Base-by-base conservation (phyloP, 2,888 invertebrate species). In the Drosophila pseudotakahashii region DNA sequence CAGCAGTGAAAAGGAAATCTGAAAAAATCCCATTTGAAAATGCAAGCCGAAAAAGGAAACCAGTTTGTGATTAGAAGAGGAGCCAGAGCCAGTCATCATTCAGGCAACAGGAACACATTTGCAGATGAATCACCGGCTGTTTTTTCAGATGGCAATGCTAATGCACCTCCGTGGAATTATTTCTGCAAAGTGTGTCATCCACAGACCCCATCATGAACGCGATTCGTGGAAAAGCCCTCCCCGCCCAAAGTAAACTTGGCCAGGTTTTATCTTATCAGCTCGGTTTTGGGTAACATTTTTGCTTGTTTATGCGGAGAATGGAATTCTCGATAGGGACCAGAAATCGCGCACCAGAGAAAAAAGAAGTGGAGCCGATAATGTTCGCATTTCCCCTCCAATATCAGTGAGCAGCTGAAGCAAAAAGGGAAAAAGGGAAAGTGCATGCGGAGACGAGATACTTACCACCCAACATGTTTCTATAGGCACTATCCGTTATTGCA, bases 391-490 rank as follows among this genome's bases (percentile, higher is more conserved):
- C 9, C 11, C 26, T 16, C 9, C 53, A 6, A 41, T 53, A 58
- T 54, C 39, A 6, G 6, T 30, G n/a, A 19, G 39, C 19, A 9
- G 30, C n/a, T n/a, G 30, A 7, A 30, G 30, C 30, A 30, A 30
- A 7, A 11, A 19, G n/a, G 3, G 9, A 13, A 45, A 23, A 53
- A 32, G 19, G 54, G 55, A 54, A 54, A 41, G 39, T 23, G 7
- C 26, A 9, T 2, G n/a, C 14, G 23, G 32, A 52, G 14, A 47
- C 39, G 42, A 48, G 44, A 39, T 78, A 89, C 91, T 91, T 93
- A 97, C 99, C 99, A 97, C 99, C 99, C 89, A 99, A 94, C 99
- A 99, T 99, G 78, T 97, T 98, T 92, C 99, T 96, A 93, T 99
- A 99, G 62, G 99, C 99, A 69, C 97, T 97, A 93, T 99, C 99